phyloP scores from a whole-genome alignment of 2,888 invertebrate species.

The Phytoseiulus persimilis region DNA sequence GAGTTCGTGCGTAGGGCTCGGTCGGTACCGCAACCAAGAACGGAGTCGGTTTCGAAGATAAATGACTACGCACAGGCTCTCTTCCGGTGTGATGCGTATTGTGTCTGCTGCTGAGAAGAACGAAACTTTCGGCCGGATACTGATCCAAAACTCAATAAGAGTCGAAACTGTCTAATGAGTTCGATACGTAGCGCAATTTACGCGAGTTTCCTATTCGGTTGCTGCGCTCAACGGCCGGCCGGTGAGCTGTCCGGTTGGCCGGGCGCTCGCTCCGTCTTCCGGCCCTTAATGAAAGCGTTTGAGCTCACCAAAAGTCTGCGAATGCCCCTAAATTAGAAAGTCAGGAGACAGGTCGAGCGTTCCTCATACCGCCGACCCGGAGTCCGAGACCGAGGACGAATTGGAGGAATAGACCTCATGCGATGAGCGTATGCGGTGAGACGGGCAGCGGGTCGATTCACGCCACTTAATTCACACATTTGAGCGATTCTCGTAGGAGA shows the following conservation, averaged over 20 bases:
- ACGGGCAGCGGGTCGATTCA: no score
- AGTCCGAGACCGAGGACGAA: not conserved
- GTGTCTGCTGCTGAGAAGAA: not conserved
- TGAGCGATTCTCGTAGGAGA: no score
- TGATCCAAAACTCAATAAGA: not conserved
- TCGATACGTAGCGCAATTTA: not conserved
- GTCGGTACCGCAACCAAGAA: not conserved
- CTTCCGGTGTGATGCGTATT: not conserved
- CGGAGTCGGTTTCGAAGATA: not conserved
- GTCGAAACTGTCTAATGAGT: not conserved
- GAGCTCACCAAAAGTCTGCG: not conserved
- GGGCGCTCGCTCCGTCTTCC: not conserved
- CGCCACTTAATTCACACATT: no score
- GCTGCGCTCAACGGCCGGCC: no score
- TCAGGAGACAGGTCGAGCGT: not conserved
- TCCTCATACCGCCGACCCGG: not conserved
- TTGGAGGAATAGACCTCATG: no score
- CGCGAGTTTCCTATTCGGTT: not conserved
- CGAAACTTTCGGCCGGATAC: not conserved
- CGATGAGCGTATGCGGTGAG: no score
- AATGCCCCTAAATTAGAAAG: not conserved
- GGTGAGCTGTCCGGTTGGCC: no score
- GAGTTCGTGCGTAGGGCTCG: not conserved
- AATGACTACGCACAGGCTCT: not conserved
- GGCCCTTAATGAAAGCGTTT: not conserved